Evolutionary conservation across 2,888 invertebrate genomes (phyloP).

Genomic region (Heliconius cydno): DNA sequence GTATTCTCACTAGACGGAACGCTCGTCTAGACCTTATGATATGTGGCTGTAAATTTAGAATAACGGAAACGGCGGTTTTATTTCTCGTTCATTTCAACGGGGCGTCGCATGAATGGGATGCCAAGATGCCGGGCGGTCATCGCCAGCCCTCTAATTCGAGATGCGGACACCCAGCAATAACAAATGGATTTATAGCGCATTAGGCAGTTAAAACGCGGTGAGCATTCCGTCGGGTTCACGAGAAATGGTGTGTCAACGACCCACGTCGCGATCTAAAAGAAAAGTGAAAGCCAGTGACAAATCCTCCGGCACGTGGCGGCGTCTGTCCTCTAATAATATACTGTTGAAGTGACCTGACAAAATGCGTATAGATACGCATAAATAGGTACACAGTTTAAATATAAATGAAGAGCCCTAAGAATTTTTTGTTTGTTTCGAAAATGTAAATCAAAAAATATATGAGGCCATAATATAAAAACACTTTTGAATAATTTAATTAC

Average conservation of each 20-base stretch:
- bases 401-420: background rate
- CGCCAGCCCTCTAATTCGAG: conserved; percentile 59
- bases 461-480: too few species aligned
- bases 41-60: conserved; percentile 75
- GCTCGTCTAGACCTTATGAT: conserved; percentile 56
- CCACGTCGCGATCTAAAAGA: conserved; percentile 58
- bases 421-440: too few species aligned
- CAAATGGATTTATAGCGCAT: conserved; percentile 72
- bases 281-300: conserved; percentile 72
- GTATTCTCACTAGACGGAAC: conserved; percentile 54
- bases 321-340: conserved; percentile 59
- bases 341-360: conserved; percentile 10
- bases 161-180: conserved; percentile 66
- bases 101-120: conserved; percentile 78
- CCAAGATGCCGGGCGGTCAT: conserved; percentile 71
- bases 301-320: conserved; percentile 59
- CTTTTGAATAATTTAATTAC: too few species aligned
- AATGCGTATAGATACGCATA: background rate
- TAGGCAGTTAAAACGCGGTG: conserved; percentile 56
- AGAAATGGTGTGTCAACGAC: conserved; percentile 58
- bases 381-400: background rate
- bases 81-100: conserved; percentile 66
- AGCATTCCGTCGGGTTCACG: conserved; percentile 56
- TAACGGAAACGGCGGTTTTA: conserved; percentile 71
- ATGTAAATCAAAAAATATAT: background rate